Evolutionary conservation across 2,888 invertebrate genomes (phyloP).

Genomic region (Drosophila antonietae): DNA sequence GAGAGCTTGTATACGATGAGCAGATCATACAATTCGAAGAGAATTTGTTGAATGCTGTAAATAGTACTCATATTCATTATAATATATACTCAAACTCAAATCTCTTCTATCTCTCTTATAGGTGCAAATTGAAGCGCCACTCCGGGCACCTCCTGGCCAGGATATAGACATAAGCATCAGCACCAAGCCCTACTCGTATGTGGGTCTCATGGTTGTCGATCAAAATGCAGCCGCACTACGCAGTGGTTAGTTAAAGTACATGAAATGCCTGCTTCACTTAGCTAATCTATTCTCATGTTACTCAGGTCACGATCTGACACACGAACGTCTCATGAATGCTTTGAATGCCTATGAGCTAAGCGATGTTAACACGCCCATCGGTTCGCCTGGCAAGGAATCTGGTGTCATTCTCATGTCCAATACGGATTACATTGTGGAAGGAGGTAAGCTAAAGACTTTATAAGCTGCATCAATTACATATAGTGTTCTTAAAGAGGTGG

Average conservation of each 20-base stretch:
- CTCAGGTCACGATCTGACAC: constrained; percentile 81
- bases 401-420: constrained; percentile 83
- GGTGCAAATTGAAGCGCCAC: constrained; percentile 88
- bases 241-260: constrained; percentile 86
- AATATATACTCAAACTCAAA: background rate
- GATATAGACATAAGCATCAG: constrained; percentile 91
- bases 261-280: too few relatives aligned
- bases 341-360: constrained; percentile 77
- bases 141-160: constrained; percentile 91
- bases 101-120: constrained; percentile 7
- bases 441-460: constrained; percentile 48
- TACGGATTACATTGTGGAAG: constrained; percentile 80
- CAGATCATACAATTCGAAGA: constrained; percentile 92
- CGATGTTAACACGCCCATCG: constrained; percentile 74
- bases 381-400: constrained; percentile 82
- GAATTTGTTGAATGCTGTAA: constrained; percentile 91
- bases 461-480: background rate
- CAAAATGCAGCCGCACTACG: constrained; percentile 89
- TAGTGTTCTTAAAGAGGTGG: constrained; percentile 57
- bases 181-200: constrained; percentile 94
- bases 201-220: constrained; percentile 96
- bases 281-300: background rate
- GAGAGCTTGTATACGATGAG: constrained; percentile 94
- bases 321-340: constrained; percentile 77
- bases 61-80: constrained; percentile 54